These are phyloP conservation scores for Centruroides vittatus DNA, from an alignment of 1,140 invertebrate species.

Conservation along the genomic window DNA sequence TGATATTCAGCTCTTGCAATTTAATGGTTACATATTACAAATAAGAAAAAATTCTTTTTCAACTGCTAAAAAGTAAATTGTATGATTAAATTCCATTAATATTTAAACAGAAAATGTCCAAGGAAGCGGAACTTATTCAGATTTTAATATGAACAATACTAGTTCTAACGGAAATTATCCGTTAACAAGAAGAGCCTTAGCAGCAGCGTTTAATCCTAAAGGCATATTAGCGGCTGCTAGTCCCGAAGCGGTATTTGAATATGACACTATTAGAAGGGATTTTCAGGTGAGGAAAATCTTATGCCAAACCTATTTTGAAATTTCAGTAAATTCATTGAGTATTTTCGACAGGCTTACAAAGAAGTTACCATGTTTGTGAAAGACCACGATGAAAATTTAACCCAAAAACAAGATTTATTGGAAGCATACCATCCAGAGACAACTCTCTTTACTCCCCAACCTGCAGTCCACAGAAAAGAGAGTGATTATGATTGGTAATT, in stretches of 20 bases:
- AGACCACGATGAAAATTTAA: background rate
- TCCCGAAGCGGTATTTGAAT: slow-evolving; percentile 20
- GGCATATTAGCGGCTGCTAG: slow-evolving; percentile 18
- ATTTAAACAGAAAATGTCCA: too few relatives aligned
- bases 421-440: slow-evolving; percentile 17
- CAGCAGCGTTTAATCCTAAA: slow-evolving; percentile 18
- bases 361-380: slow-evolving; percentile 17
- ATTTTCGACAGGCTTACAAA: slow-evolving; percentile 19
- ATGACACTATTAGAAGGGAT: slow-evolving; percentile 20
- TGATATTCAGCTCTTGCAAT: too few relatives aligned
- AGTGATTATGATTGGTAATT: slow-evolving; percentile 21
- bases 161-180: slow-evolving; percentile 1
- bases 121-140: background rate
- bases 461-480: slow-evolving; percentile 4
- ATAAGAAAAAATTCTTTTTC: too few relatives aligned
- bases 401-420: background rate
- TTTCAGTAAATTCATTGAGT: background rate
- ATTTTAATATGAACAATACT: slow-evolving; percentile 24
- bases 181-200: slow-evolving; percentile 11
- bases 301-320: background rate
- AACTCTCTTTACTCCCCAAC: slow-evolving; percentile 19
- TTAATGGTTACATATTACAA: too few relatives aligned
- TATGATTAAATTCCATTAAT: too few relatives aligned
- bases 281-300: slow-evolving; percentile 20
- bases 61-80: too few relatives aligned